Conservation (phyloP, 2,113 vertebrate genomes). For the Sterrhoptilus dennistouni region DNA sequence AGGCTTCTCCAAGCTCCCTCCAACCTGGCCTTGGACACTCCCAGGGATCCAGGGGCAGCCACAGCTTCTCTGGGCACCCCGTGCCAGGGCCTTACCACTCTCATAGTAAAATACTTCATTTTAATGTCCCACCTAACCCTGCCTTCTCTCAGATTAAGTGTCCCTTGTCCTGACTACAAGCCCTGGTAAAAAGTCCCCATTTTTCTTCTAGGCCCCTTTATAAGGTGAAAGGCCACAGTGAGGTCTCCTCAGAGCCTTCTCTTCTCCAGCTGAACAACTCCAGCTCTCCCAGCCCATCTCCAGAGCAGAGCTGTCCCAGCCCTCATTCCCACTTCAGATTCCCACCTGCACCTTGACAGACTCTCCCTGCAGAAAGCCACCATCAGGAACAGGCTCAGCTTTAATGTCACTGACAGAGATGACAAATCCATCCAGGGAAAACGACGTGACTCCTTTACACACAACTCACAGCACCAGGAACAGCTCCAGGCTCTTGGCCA, state of each 20-base stretch:
- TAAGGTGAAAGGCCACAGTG: neutral
- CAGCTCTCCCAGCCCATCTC: neutral
- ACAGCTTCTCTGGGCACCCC: rapidly evolving
- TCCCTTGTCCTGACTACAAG: neutral
- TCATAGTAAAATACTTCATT: neutral
- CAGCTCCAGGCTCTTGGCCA: neutral
- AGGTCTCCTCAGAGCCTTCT: neutral
- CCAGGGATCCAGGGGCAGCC: neutral
- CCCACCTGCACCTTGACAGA: neutral
- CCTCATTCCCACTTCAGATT: neutral
- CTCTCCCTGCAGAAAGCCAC: neutral
- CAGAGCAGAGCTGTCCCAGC: neutral
- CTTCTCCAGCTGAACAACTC: neutral
- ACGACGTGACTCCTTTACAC: neutral
- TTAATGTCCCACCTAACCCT: neutral
- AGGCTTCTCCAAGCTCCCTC: rapidly evolving
- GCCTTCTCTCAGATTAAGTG: neutral
- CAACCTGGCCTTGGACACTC: neutral
- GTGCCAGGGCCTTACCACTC: neutral
- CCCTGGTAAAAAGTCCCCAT: neutral
- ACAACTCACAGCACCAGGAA: neutral
- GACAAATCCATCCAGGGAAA: neutral
- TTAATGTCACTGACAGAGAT: neutral
- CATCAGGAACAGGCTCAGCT: neutral
- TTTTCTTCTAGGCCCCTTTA: neutral